phyloP scores from a whole-genome alignment of 2,888 invertebrate species.

The Pseudococcus jackbeardsleyi region DNA sequence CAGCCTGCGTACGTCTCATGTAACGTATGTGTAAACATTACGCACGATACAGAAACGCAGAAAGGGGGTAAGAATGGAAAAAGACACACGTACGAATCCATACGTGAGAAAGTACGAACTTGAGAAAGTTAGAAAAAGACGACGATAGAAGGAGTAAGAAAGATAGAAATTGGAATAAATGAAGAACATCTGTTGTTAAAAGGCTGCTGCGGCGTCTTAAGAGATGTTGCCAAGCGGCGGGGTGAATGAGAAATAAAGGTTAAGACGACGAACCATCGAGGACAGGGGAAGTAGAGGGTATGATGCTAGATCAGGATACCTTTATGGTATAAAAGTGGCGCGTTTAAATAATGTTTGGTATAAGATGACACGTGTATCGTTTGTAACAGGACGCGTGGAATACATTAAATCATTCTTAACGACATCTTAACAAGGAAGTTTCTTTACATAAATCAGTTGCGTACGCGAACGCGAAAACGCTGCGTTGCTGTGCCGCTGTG shows the following conservation, averaged over 20 bases:
- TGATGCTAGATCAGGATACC: background rate
- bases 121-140: background rate
- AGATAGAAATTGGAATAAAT: slow-evolving; percentile 24
- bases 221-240: no score
- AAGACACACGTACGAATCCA: background rate
- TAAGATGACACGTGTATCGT: slow-evolving; percentile 62
- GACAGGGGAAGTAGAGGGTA: no score
- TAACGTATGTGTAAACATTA: no score
- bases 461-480: background rate
- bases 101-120: background rate
- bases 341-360: slow-evolving; percentile 61
- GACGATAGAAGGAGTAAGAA: background rate
- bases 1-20: background rate
- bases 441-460: slow-evolving; percentile 60
- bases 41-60: no score
- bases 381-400: slow-evolving; percentile 57
- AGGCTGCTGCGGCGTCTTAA: background rate
- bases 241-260: no score
- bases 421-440: slow-evolving; percentile 63
- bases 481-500: background rate
- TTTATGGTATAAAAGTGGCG: slow-evolving; percentile 51
- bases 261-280: no score
- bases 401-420: slow-evolving; percentile 62
- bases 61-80: background rate
- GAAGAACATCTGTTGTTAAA: slow-evolving; percentile 53